Evolutionary conservation across 2,113 vertebrate genomes (phyloP).

Genomic region (Bubo scandiacus): DNA sequence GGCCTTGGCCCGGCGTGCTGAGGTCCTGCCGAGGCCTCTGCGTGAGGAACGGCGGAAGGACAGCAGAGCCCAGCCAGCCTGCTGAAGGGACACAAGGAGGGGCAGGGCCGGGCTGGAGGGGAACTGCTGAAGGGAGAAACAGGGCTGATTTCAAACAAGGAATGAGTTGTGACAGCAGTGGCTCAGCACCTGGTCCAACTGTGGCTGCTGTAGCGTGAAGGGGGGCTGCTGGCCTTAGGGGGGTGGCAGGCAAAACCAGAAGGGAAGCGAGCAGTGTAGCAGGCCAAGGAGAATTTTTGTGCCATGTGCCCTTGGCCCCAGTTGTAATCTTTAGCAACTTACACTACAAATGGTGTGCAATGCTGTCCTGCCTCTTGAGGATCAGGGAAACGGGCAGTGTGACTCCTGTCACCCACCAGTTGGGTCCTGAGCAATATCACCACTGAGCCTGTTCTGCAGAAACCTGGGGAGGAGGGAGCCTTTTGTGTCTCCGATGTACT

Average conservation of each 20-base stretch:
- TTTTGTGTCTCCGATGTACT: background rate
- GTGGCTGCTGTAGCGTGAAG: background rate
- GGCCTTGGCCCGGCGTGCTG: background rate
- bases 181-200: background rate
- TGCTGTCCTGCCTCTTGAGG: background rate
- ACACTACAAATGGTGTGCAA: background rate
- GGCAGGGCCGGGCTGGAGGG: background rate
- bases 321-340: background rate
- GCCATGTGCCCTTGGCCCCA: background rate
- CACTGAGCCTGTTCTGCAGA: background rate
- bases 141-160: background rate
- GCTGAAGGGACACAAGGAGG: background rate
- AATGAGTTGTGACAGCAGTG: accelerated
- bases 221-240: background rate
- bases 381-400: background rate
- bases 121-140: background rate
- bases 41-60: background rate
- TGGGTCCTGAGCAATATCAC: conserved; percentile 17
- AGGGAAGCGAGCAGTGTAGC: background rate
- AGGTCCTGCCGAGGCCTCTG: background rate
- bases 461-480: background rate
- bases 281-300: background rate
- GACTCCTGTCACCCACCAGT: background rate
- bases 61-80: background rate
- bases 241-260: background rate